These are phyloP conservation scores for Rhodinocichla rosea DNA, from an alignment of 2,113 vertebrate species.

Conservation along the genomic window DNA sequence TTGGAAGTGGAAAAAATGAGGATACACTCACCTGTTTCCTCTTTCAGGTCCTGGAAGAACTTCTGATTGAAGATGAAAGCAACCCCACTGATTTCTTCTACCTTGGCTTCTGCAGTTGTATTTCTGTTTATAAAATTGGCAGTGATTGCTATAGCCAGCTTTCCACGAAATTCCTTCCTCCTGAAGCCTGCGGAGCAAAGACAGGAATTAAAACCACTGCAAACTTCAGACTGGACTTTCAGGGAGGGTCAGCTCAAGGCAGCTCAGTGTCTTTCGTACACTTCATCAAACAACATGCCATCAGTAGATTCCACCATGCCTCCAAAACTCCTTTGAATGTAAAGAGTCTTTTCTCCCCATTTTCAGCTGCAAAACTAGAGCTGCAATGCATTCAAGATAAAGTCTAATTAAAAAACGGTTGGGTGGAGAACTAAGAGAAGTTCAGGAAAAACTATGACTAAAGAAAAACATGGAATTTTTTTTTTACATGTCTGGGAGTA, in stretches of 20 bases:
- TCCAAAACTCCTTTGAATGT: not conserved
- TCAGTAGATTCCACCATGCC: not conserved
- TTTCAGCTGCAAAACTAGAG: not conserved
- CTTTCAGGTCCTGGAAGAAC: slow-evolving; percentile 96
- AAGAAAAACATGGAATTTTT: not conserved
- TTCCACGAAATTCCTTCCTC: slow-evolving; percentile 96
- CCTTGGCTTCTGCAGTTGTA: slow-evolving; percentile 94
- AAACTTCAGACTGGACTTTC: not conserved
- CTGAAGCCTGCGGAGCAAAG: slow-evolving; percentile 82
- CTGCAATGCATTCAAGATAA: not conserved
- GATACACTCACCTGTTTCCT: slow-evolving; percentile 86
- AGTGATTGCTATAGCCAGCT: slow-evolving; percentile 96
- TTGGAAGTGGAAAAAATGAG: not conserved
- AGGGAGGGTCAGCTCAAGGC: not conserved
- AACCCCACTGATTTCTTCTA: slow-evolving; percentile 97
- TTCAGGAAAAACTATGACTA: not conserved
- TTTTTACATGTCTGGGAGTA: not conserved
- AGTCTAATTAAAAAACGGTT: not conserved
- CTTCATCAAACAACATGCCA: not conserved
- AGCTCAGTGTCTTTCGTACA: not conserved
- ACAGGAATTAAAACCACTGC: not conserved
- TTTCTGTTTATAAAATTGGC: slow-evolving; percentile 99
- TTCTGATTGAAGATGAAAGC: slow-evolving; percentile 99
- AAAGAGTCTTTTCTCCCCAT: not conserved
- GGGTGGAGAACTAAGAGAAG: not conserved